These are phyloP conservation scores for Conus ventricosus DNA, from an alignment of 1,140 invertebrate species.

Conservation along the genomic window DNA sequence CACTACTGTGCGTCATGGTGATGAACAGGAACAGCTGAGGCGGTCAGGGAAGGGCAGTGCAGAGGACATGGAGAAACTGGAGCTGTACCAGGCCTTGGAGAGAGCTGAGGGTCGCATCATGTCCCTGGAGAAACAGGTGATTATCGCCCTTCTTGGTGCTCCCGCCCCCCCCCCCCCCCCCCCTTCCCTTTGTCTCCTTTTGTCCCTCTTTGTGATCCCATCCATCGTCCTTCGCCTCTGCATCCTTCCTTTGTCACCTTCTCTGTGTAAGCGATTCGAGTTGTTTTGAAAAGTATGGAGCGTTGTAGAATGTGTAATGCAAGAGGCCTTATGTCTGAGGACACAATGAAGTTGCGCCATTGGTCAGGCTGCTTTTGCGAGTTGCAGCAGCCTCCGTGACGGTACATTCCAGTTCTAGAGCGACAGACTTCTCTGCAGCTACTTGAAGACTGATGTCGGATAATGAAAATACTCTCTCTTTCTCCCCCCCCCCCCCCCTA, in stretches of 20 bases:
- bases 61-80: constrained; percentile 68
- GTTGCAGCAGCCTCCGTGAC: too few relatives aligned
- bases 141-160: background rate
- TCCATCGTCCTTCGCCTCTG: background rate
- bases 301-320: too few relatives aligned
- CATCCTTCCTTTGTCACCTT: background rate
- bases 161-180: background rate
- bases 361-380: too few relatives aligned
- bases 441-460: too few relatives aligned
- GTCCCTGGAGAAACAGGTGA: constrained; percentile 71
- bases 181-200: background rate
- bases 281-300: too few relatives aligned
- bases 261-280: background rate
- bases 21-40: constrained; percentile 57
- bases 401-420: too few relatives aligned
- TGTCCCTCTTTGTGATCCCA: background rate
- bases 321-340: too few relatives aligned
- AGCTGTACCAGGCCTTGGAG: constrained; percentile 70
- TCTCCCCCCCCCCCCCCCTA: background rate
- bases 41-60: constrained; percentile 37
- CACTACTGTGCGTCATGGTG: too few relatives aligned
- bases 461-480: too few relatives aligned
- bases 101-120: constrained; percentile 69
- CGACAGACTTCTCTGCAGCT: too few relatives aligned
- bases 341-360: too few relatives aligned